These are phyloP conservation scores for Hiodon alosoides DNA, from an alignment of 2,113 vertebrate species.

Conservation along the genomic window DNA sequence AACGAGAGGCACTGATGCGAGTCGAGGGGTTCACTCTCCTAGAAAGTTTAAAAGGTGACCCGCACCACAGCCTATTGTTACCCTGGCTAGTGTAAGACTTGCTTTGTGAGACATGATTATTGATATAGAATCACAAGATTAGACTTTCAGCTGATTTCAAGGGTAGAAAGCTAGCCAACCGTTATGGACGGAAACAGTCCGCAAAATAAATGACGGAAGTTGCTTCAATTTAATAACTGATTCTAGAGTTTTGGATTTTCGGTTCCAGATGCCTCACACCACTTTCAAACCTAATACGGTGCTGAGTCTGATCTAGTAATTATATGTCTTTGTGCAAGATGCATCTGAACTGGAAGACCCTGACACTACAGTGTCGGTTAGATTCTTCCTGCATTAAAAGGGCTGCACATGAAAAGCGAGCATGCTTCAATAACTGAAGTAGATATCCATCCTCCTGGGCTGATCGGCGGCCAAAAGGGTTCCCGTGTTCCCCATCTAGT, in stretches of 20 bases:
- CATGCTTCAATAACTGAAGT: constrained; percentile 23
- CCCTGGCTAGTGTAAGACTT: background rate
- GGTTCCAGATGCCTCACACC: too few relatives aligned
- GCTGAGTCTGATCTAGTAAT: background rate
- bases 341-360: background rate
- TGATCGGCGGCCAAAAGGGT: background rate
- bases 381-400: background rate
- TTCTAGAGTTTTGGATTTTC: too few relatives aligned
- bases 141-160: too few relatives aligned
- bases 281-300: background rate
- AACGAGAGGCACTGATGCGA: background rate
- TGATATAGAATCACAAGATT: background rate
- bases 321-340: background rate
- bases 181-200: too few relatives aligned
- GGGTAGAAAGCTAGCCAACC: too few relatives aligned
- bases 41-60: constrained; percentile 13
- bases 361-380: background rate
- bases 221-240: too few relatives aligned
- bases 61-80: background rate
- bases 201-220: too few relatives aligned
- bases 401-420: background rate
- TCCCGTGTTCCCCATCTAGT: background rate
- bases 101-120: background rate
- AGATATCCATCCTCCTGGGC: constrained; percentile 2
- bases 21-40: background rate